Percentiles rank a stretch among this genome's conserved stretches.
These are phyloP conservation scores for Phycodurus eques DNA, from an alignment of 2,113 vertebrate genomes.

Conservation along the genomic window DNA sequence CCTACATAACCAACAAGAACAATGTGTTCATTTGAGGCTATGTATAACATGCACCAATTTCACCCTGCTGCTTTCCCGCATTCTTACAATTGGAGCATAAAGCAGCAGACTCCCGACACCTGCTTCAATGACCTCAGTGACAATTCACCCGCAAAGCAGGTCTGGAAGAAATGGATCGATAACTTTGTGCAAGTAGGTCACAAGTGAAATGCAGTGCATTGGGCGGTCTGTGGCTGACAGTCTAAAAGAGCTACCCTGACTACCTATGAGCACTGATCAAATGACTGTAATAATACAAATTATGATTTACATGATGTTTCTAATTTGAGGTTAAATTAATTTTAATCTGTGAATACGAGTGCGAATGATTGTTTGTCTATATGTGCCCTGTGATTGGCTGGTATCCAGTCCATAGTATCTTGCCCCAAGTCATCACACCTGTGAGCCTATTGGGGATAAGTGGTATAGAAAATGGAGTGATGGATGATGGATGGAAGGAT, in stretches of 20 bases:
- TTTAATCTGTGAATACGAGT: no score
- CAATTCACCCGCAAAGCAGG: constrained; percentile 4
- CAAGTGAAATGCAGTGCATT: background rate
- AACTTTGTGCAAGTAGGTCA: constrained; percentile 2
- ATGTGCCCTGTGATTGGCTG: no score
- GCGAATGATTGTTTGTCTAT: no score
- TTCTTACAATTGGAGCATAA: constrained; percentile 2
- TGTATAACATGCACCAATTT: background rate
- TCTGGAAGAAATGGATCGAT: constrained; percentile 2
- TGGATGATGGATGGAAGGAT: background rate
- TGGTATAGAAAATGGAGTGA: no score
- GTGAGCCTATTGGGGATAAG: background rate
- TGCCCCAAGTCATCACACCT: background rate
- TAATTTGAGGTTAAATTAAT: no score
- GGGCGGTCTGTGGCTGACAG: background rate
- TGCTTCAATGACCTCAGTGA: constrained; percentile 4
- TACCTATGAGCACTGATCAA: background rate
- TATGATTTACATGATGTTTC: no score
- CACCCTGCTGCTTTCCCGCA: background rate
- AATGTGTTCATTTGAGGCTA: background rate
- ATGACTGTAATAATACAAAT: background rate
- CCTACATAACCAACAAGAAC: background rate
- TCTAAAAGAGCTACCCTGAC: background rate
- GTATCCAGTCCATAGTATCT: no score
- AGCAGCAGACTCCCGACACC: constrained; percentile 3